Percentiles rank a stretch among this genome's conserved stretches.
Evolutionary conservation across 2,888 invertebrate genomes (phyloP).

Genomic region (Apamea crenata): DNA sequence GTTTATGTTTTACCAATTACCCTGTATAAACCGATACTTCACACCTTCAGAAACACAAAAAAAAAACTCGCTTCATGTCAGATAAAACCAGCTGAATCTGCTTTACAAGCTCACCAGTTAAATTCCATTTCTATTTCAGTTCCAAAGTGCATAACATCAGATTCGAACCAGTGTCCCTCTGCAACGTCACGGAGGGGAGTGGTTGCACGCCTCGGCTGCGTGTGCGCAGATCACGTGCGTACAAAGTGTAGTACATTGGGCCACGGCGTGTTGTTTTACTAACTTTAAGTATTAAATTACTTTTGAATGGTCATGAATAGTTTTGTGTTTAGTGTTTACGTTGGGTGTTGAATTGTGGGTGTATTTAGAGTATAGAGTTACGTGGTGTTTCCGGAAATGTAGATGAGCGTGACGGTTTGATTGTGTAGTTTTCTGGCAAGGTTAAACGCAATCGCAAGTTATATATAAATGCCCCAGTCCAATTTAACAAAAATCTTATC

Average conservation of each 20-base stretch:
- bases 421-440: constrained; percentile 12
- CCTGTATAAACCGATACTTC: background rate
- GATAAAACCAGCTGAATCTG: background rate
- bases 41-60: background rate
- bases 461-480: background rate
- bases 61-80: background rate
- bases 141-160: constrained; percentile 34
- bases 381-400: constrained; percentile 11
- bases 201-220: constrained; percentile 64
- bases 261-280: constrained; percentile 40
- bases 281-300: constrained; percentile 30
- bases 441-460: background rate
- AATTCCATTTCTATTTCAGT: constrained; percentile 32
- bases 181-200: constrained; percentile 57
- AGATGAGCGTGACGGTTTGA: constrained; percentile 10
- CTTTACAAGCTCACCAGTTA: background rate
- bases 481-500: background rate
- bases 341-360: constrained; percentile 16
- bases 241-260: constrained; percentile 39
- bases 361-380: background rate
- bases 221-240: constrained; percentile 62
- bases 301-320: constrained; percentile 42
- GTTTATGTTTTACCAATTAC: too few relatives aligned
- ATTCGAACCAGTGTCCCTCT: constrained; percentile 48
- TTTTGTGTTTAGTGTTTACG: constrained; percentile 16